Conservation (phyloP, 2,888 invertebrate genomes). For the Synanthedon formicaeformis region DNA sequence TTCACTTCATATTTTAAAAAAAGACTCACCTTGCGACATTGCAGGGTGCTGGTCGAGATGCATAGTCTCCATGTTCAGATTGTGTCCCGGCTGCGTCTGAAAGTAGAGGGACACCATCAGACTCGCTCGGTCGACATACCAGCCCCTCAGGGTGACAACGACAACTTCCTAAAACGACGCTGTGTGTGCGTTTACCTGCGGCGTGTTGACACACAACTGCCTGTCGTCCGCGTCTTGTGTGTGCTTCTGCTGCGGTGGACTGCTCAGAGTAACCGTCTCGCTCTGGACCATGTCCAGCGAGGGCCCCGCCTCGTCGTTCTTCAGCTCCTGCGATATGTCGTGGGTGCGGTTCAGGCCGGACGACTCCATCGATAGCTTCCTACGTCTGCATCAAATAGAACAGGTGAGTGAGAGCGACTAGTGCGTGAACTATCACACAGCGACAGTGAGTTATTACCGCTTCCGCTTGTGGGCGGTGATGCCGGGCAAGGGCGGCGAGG, state of each 20-base stretch:
- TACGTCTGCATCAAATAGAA: conserved; percentile 29
- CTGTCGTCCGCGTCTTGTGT: conserved; percentile 41
- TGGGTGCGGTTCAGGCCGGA: conserved; percentile 8
- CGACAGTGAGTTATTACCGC: neutral
- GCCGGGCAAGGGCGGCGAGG: neutral
- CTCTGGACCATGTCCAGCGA: conserved; percentile 32
- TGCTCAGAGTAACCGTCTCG: conserved; percentile 49
- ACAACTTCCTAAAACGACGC: too few species aligned
- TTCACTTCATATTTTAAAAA: too few species aligned
- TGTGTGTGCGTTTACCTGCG: conserved; percentile 36
- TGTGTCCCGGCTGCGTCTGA: too few species aligned
- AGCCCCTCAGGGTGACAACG: too few species aligned
- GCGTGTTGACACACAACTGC: conserved; percentile 23
- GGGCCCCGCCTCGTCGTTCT: conserved; percentile 28
- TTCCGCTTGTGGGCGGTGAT: neutral
- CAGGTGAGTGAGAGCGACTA: too few species aligned
- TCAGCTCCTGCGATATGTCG: conserved; percentile 31
- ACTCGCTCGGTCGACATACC: too few species aligned
- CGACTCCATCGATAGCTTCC: conserved; percentile 50
- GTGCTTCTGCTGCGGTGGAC: conserved; percentile 51
- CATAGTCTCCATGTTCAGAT: too few species aligned
- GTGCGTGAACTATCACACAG: too few species aligned
- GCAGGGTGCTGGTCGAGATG: too few species aligned
- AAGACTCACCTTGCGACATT: too few species aligned
- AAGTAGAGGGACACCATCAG: too few species aligned